phyloP scores from a whole-genome alignment of 2,888 invertebrate genomes.

The Machimus rusticus region DNA sequence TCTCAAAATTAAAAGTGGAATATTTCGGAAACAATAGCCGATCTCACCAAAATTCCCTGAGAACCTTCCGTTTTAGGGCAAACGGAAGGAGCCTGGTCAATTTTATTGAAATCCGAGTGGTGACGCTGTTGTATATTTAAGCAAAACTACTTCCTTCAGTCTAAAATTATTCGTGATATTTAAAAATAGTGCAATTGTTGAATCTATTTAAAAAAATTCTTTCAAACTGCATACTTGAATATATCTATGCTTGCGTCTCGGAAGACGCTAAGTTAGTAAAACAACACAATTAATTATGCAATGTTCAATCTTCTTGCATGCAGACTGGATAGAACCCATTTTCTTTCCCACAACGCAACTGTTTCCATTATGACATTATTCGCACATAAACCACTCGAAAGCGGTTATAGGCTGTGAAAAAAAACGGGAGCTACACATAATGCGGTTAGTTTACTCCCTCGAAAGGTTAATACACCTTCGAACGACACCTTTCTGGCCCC shows the following conservation, averaged over 20 bases:
- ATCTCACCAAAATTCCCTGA: too few relatives aligned
- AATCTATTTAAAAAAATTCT: not conserved
- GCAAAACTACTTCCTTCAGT: too few relatives aligned
- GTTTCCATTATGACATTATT: not conserved
- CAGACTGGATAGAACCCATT: not conserved
- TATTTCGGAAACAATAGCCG: too few relatives aligned
- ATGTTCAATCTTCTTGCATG: not conserved
- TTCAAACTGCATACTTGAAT: not conserved
- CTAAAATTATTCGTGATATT: too few relatives aligned
- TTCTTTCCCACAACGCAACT: not conserved
- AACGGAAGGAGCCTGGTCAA: too few relatives aligned
- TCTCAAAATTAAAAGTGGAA: too few relatives aligned
- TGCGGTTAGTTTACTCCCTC: slow-evolving; percentile 9
- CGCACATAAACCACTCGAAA: not conserved
- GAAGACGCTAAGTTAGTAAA: not conserved
- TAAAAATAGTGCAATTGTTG: too few relatives aligned
- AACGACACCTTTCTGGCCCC: slow-evolving; percentile 11
- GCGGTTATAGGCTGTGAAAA: not conserved
- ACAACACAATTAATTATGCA: not conserved
- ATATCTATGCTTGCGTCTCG: not conserved
- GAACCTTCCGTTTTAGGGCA: too few relatives aligned
- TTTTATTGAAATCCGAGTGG: too few relatives aligned
- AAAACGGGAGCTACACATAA: not conserved
- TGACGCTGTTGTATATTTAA: too few relatives aligned
- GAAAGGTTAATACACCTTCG: slow-evolving; percentile 23